Conservation (phyloP, 2,888 invertebrate genomes). For the Chesias legatella region DNA sequence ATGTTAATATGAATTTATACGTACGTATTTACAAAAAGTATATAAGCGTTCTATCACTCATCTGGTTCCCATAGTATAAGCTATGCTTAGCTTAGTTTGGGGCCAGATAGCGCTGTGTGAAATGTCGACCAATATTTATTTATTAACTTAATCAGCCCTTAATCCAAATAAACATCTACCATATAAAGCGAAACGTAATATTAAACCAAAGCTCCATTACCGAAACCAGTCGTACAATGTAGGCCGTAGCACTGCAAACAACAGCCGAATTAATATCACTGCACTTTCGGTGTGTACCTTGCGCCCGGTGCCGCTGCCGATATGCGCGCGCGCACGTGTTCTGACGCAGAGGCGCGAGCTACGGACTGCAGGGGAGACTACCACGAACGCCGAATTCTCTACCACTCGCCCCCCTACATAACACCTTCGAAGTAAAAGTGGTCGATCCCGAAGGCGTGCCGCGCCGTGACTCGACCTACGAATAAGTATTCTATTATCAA, state of each 20-base stretch:
- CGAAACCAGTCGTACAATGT: constrained; percentile 16
- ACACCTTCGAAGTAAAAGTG: constrained; percentile 73
- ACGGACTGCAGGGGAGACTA: constrained; percentile 35
- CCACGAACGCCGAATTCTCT: constrained; percentile 40
- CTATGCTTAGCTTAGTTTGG: no score
- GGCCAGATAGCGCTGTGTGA: no score
- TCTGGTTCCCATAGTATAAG: no score
- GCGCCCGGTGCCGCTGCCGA: constrained; percentile 30
- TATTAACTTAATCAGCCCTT: no score
- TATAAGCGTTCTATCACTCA: no score
- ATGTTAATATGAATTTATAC: no score
- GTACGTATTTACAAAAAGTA: no score
- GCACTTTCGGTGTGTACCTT: constrained; percentile 22
- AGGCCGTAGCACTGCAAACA: constrained; percentile 28
- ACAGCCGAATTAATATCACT: constrained; percentile 18
- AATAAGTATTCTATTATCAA: constrained; percentile 44
- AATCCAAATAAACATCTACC: no score
- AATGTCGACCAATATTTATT: no score
- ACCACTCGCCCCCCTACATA: constrained; percentile 52
- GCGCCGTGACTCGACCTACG: constrained; percentile 53
- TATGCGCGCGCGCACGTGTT: constrained; percentile 39
- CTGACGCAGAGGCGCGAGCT: constrained; percentile 42
- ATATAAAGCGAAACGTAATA: no score
- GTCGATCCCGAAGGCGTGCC: constrained; percentile 66
- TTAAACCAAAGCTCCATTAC: constrained; percentile 7